phyloP scores from a whole-genome alignment of 2,888 invertebrate species.

The Lasioglossum malachurum region DNA sequence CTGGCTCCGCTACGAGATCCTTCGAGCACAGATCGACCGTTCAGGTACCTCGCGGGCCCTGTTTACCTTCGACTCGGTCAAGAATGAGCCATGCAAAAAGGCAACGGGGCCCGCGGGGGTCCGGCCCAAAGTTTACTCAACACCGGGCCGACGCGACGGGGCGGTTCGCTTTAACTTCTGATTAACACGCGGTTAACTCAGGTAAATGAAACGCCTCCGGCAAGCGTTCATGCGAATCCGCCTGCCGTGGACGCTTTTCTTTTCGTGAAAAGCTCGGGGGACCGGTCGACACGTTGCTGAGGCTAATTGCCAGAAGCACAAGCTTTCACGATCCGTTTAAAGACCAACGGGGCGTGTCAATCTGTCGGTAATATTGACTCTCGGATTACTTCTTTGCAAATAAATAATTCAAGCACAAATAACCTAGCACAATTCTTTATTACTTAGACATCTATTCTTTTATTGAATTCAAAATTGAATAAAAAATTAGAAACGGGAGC shows the following conservation, averaged over 20 bases:
- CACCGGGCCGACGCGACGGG: slow-evolving; percentile 50
- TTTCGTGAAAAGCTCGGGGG: slow-evolving; percentile 2
- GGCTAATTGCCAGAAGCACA: slow-evolving; percentile 64
- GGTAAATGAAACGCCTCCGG: slow-evolving; percentile 78
- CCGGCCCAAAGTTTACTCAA: slow-evolving; percentile 73
- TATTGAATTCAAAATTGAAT: too few species aligned
- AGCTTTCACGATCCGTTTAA: slow-evolving; percentile 29
- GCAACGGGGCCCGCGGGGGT: slow-evolving; percentile 65
- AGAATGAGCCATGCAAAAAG: slow-evolving; percentile 50
- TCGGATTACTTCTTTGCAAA: background rate
- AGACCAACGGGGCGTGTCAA: background rate
- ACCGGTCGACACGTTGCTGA: slow-evolving; percentile 58
- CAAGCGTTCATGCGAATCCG: slow-evolving; percentile 50
- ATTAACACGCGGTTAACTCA: slow-evolving; percentile 78
- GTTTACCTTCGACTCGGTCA: slow-evolving; percentile 49
- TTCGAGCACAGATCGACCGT: background rate
- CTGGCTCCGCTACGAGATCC: background rate
- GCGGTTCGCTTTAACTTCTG: slow-evolving; percentile 78
- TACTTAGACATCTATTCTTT: too few species aligned
- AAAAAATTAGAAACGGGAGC: too few species aligned
- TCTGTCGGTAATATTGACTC: background rate
- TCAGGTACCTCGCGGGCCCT: slow-evolving; percentile 29
- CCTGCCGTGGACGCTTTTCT: slow-evolving; percentile 42
- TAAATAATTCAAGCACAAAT: too few species aligned
- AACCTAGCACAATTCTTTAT: too few species aligned